Evolutionary conservation across 2,797 vertebrate species (phyloP), one percentile per base, ranked within the genome.

Genomic region (Microctenopoma steveboyesi): DNA sequence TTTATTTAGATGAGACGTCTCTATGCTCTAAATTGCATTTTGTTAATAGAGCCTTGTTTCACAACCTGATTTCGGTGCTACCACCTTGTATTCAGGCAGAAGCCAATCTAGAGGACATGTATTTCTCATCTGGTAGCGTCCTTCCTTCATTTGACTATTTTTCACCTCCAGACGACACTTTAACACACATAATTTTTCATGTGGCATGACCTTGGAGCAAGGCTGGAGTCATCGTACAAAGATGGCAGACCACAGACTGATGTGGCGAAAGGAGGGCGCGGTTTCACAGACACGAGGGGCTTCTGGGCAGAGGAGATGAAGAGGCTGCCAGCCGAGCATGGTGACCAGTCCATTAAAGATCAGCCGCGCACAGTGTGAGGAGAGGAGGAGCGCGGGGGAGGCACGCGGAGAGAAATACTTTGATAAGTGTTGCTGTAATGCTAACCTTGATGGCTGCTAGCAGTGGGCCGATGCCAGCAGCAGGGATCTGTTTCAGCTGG

Each of bases 401-500:
- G 45, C 46, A 46, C 28, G 62, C 30, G 16, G 62, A 43, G 56
- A 86, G 88, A 93, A 93, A 95, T 95, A 94, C 89, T 95, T 96
- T 96, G 96, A 97, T 97, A 96, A 98, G 97, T 97, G 95, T 95
- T 95, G 92, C 93, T 93, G 94, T 94, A 95, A 93, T 88, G 93
- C 96, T 97, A 97, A 97, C 97, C 96, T 98, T 98, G 96, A 96
- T 96, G 94, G 94, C 93, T 92, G 71, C 94, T 94, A 92, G 94
- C 90, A 86, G 60, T 79, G 75, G 81, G 80, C 78, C 52, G 69
- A 70, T 79, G 74, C 88, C 79, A 87, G 85, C 66, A 70, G 80
- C 69, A 54, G 55, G 80, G 78, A 94, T 96, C 94, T 93, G 76
- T 95, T 97, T 95, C 94, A 91, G 81, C 94, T 95, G 95, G 95